Evolutionary conservation across 2,113 vertebrate species (phyloP).

Genomic region (Heterocephalus glaber): DNA sequence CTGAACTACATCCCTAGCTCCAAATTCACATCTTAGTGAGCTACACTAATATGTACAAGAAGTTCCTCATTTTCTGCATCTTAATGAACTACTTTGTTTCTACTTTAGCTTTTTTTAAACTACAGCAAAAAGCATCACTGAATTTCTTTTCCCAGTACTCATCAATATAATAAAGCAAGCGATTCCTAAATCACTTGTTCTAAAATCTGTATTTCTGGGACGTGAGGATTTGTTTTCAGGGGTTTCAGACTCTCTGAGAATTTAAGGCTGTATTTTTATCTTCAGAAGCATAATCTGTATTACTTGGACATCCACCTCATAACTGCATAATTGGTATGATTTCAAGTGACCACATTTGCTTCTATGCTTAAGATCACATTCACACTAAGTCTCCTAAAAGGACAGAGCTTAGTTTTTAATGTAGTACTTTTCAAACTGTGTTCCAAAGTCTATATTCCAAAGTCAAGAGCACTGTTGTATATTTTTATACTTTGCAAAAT

Average conservation of each 20-base stretch:
- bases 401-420: slow-evolving; percentile 17
- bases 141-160: slow-evolving; percentile 35
- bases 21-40: neutral
- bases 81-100: neutral
- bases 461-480: neutral
- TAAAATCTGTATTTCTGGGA: slow-evolving; percentile 30
- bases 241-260: neutral
- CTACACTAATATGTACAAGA: neutral
- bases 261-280: neutral
- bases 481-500: slow-evolving; percentile 36
- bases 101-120: slow-evolving; percentile 44
- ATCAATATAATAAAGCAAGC: slow-evolving; percentile 26
- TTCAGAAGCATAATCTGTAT: neutral
- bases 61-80: neutral
- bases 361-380: neutral
- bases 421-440: neutral
- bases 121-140: neutral
- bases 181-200: slow-evolving; percentile 27
- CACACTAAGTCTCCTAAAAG: neutral
- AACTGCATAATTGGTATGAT: neutral
- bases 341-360: slow-evolving; percentile 22
- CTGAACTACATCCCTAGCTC: neutral
- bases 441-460: slow-evolving; percentile 5
- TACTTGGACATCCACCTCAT: neutral
- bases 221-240: slow-evolving; percentile 9